Conservation (phyloP, 2,888 invertebrate genomes). For the Mythimna lalbum region DNA sequence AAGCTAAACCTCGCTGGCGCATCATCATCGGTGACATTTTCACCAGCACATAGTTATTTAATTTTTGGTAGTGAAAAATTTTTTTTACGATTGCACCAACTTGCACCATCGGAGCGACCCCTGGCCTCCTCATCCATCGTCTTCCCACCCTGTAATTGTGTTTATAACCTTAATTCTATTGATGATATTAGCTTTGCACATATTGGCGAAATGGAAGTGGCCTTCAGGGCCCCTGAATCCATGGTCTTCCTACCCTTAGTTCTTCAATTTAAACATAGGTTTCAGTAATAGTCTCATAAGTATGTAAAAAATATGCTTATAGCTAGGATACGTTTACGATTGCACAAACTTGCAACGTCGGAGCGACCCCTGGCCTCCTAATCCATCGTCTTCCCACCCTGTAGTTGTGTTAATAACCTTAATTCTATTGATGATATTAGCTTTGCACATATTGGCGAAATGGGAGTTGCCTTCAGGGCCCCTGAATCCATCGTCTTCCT, state of each 20-base stretch:
- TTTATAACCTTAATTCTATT: constrained; percentile 27
- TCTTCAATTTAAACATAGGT: neutral
- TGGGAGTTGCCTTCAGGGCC: neutral
- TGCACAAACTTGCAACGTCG: constrained; percentile 39
- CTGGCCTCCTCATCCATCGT: constrained; percentile 51
- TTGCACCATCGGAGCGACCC: constrained; percentile 45
- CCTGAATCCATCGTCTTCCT: constrained; percentile 37
- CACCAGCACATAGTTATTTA: constrained; percentile 37
- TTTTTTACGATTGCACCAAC: too few species aligned
- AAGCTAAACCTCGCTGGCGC: constrained; percentile 19
- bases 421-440: constrained; percentile 22
- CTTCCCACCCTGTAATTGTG: constrained; percentile 40
- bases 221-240: constrained; percentile 18
- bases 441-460: constrained; percentile 40
- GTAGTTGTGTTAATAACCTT: constrained; percentile 36
- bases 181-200: constrained; percentile 35
- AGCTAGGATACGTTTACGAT: neutral
- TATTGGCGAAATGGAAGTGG: constrained; percentile 20
- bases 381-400: constrained; percentile 49
- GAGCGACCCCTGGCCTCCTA: constrained; percentile 45
- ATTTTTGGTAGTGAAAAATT: too few species aligned
- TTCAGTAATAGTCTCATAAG: neutral
- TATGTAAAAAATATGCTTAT: neutral
- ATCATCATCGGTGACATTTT: constrained; percentile 25
- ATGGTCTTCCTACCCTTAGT: constrained; percentile 31